Base-by-base conservation (phyloP, 64 coral and sea anemone genomes). In the Pachyseris speciosa region DNA sequence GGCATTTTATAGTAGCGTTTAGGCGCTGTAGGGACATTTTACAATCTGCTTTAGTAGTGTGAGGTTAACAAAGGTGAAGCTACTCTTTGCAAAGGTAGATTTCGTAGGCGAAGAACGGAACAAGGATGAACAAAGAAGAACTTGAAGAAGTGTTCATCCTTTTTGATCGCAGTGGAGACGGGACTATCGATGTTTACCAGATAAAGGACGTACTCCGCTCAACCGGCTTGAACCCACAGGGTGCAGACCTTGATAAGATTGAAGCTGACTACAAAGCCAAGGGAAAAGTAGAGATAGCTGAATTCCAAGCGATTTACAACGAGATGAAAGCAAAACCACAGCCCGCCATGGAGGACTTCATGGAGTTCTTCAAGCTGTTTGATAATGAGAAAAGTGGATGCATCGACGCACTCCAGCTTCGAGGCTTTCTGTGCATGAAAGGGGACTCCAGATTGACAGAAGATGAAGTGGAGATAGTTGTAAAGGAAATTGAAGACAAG, bases 301-400 rank as follows among this genome's bases (percentile, higher is more conserved):
- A 68, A 22, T 92, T 92, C 80, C 63, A 71, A 15, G 45, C 89
- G 0, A 80, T 92, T 25, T 84, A 92, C 68, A 83, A 84, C 6
- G 66, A 80, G 22, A 84, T 84, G 48, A 74, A 85, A 52, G 57
- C 68, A 11, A 92, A 92, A 38, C 89, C 89, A 5, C 74, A 92
- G 58, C 65, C 69, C 0, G 79, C n/a, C 8, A 92, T 84, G 89
- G 89, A 84, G 40, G 89, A 92, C n/a, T 92, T 92, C 19, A 37
- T 92, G 19, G 89, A 92, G 50, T 80, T 80, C 36, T 70, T 92
- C 13, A 80, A 49, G 16, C 68, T 71, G 5, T 92, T 92, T 58
- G 89, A 92, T 37, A 84, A 83, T 30, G 80, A 92, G 11, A 84
- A 73, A 27, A 83, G 69, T 47, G 89, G 89, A 20, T 43, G 64